A percentile compares a stretch with the other conserved stretches of the same genome.
phyloP scores from a whole-genome alignment of 2,888 invertebrate species.

The Scelioninae gen. 2 region DNA sequence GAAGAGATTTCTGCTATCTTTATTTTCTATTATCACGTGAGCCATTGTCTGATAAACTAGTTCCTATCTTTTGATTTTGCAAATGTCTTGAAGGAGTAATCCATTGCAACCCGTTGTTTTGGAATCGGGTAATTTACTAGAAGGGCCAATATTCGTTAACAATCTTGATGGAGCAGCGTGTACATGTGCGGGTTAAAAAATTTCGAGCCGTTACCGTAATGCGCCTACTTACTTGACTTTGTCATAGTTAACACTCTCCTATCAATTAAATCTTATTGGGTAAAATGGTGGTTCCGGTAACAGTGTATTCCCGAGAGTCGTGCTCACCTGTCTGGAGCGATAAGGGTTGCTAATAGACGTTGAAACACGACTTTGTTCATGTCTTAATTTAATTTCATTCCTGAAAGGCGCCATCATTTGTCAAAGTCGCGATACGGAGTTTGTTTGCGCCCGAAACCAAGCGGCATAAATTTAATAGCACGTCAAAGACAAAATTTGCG shows the following conservation, averaged over 20 bases:
- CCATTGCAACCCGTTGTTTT: too few species aligned
- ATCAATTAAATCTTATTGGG: constrained; percentile 58
- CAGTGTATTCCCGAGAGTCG: constrained; percentile 50
- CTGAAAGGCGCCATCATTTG: constrained; percentile 43
- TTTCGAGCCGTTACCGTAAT: background rate
- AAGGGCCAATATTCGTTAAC: too few species aligned
- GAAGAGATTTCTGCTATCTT: constrained; percentile 56
- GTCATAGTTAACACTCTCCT: constrained; percentile 36
- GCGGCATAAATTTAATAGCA: background rate
- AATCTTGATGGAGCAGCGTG: too few species aligned
- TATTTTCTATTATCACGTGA: constrained; percentile 59
- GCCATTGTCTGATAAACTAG: constrained; percentile 34
- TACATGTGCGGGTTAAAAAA: too few species aligned
- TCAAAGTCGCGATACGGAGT: constrained; percentile 42
- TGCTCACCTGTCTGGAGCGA: constrained; percentile 57
- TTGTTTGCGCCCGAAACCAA: constrained; percentile 45
- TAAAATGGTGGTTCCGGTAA: constrained; percentile 46
- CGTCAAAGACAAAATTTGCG: background rate
- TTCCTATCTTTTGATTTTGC: constrained; percentile 37
- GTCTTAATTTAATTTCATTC: constrained; percentile 56
- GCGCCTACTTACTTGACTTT: background rate
- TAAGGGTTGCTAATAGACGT: constrained; percentile 59
- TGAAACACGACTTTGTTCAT: constrained; percentile 58
- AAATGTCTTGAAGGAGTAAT: background rate
- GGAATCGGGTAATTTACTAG: too few species aligned